These are phyloP conservation scores for Pachliopta kotzebuea DNA, from an alignment of 2,888 invertebrate species.

Conservation along the genomic window DNA sequence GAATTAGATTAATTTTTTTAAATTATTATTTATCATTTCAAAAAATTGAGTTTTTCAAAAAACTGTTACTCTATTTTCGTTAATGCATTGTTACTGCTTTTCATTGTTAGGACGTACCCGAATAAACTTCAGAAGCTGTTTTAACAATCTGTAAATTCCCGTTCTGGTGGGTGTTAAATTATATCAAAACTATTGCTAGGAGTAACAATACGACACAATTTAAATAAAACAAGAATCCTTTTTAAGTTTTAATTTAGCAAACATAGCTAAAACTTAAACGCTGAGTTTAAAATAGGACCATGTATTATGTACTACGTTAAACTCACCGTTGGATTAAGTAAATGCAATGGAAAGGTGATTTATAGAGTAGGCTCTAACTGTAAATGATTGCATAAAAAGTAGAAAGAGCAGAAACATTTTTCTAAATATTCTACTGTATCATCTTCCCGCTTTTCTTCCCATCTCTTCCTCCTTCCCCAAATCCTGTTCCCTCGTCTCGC, in stretches of 20 bases:
- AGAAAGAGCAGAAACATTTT: no score
- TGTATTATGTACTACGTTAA: no score
- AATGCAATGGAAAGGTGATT: no score
- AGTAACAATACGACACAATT: constrained; percentile 40
- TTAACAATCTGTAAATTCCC: constrained; percentile 37
- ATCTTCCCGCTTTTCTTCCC: no score
- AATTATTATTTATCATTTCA: constrained; percentile 4
- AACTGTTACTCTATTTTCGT: neutral
- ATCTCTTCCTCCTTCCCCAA: no score
- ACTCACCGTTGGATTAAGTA: no score
- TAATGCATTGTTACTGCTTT: constrained; percentile 18
- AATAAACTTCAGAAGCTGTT: neutral
- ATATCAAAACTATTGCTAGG: constrained; percentile 56
- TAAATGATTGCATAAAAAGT: no score
- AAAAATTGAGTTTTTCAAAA: neutral
- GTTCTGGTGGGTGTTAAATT: constrained; percentile 53
- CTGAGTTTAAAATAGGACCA: no score
- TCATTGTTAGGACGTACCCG: constrained; percentile 4
- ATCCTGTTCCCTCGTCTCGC: no score
- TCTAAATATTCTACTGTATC: no score
- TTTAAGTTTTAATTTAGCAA: neutral
- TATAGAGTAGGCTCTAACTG: no score
- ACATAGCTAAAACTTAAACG: no score
- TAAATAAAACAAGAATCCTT: neutral
- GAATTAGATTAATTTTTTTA: constrained; percentile 19